A percentile compares a stretch with the other conserved stretches of the same genome.
phyloP scores from a whole-genome alignment of 2,797 vertebrate genomes.

The Gallinago stenura region DNA sequence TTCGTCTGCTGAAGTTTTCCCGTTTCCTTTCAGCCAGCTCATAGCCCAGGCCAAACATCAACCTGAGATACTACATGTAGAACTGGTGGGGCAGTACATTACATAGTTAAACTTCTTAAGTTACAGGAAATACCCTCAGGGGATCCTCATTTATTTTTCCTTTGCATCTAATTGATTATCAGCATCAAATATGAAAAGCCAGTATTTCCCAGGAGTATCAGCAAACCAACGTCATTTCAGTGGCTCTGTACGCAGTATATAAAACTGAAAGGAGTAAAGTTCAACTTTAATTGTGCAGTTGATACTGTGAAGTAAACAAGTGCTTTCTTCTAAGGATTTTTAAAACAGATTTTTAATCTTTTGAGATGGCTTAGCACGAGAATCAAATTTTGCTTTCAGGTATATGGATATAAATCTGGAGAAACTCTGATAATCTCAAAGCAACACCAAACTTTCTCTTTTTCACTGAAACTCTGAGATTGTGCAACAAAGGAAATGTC shows the following conservation, averaged over 20 bases:
- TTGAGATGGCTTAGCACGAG: not conserved
- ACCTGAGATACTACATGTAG: not conserved
- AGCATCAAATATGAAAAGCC: not conserved
- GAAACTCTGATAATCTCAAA: not conserved
- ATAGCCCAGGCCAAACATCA: not conserved
- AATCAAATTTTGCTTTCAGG: not conserved
- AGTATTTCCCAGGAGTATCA: not conserved
- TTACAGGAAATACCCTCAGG: not conserved
- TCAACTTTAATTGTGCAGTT: not conserved
- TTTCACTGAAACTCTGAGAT: not conserved
- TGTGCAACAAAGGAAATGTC: conserved; percentile 15
- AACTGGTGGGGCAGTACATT: not conserved
- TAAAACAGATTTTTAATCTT: not conserved
- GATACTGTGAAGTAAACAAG: not conserved
- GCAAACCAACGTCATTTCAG: not conserved
- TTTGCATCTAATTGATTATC: not conserved
- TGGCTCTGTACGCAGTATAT: not conserved
- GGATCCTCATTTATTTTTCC: not conserved
- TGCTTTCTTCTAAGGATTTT: not conserved
- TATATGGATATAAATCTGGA: not conserved
- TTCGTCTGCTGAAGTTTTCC: not conserved
- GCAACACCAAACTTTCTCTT: not conserved
- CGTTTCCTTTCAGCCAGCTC: not conserved
- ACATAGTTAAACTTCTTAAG: not conserved
- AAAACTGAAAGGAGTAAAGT: not conserved